These are phyloP conservation scores for Pseudococcus viburni DNA, from an alignment of 2,888 invertebrate genomes.

Conservation along the genomic window DNA sequence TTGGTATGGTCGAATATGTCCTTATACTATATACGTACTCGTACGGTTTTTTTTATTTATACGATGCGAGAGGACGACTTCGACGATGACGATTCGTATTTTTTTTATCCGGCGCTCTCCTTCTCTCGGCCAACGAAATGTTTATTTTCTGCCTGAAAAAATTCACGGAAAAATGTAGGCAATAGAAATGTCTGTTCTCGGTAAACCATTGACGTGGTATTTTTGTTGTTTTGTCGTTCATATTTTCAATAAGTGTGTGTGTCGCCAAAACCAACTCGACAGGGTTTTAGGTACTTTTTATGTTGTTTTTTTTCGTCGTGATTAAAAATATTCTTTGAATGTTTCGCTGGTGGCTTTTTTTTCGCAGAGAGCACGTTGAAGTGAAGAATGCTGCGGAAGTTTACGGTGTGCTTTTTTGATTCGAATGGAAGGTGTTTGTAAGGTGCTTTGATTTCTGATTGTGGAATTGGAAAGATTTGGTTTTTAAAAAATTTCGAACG, in stretches of 20 bases:
- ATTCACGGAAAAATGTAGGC: slow-evolving; percentile 52
- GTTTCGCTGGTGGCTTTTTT: neutral
- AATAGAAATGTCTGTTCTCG: slow-evolving; percentile 19
- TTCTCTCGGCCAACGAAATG: neutral
- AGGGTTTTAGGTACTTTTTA: neutral
- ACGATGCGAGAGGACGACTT: slow-evolving; percentile 13
- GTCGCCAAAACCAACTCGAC: neutral
- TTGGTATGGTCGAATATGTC: slow-evolving; percentile 28
- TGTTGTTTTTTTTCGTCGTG: neutral
- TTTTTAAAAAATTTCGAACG: too few relatives aligned
- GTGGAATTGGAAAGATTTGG: too few relatives aligned
- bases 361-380: too few relatives aligned
- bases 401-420: too few relatives aligned
- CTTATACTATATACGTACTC: neutral
- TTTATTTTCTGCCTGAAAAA: slow-evolving; percentile 57
- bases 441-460: too few relatives aligned
- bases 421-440: too few relatives aligned
- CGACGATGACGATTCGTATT: neutral
- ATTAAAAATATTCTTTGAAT: slow-evolving; percentile 48
- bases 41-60: slow-evolving; percentile 5
- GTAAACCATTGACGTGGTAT: slow-evolving; percentile 39
- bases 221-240: slow-evolving; percentile 27
- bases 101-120: too few relatives aligned
- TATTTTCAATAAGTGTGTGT: slow-evolving; percentile 39
- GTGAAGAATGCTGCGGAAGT: too few relatives aligned